Evolutionary conservation across 2,888 invertebrate genomes (phyloP).

Genomic region (Auanema sp.): DNA sequence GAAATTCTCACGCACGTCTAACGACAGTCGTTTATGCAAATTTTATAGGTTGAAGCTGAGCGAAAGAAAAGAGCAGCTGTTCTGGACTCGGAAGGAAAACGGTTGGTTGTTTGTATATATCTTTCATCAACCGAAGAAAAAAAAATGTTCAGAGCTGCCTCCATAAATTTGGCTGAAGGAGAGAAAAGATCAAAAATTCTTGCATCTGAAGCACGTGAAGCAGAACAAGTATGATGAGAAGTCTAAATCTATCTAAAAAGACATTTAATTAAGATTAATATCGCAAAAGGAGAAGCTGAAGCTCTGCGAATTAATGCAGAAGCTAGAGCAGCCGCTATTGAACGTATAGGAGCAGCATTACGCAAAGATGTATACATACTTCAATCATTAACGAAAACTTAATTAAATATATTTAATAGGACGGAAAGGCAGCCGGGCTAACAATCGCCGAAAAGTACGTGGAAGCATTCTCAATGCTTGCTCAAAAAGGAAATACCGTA

Average conservation of each 20-base stretch:
- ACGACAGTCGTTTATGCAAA: too few relatives aligned
- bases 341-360: conserved; percentile 75
- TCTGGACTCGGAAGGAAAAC: conserved; percentile 83
- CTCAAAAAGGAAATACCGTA: conserved; percentile 88
- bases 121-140: neutral
- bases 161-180: conserved; percentile 83
- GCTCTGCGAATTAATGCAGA: conserved; percentile 87
- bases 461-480: conserved; percentile 87
- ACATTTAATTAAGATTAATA: conserved; percentile 36
- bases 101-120: conserved; percentile 29
- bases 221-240: conserved; percentile 67
- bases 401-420: conserved; percentile 10
- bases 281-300: conserved; percentile 75
- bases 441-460: conserved; percentile 95
- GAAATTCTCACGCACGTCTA: too few relatives aligned
- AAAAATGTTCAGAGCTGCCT: conserved; percentile 65
- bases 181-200: conserved; percentile 73
- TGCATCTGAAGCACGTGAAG: conserved; percentile 90
- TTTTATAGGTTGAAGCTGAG: conserved; percentile 77
- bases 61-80: conserved; percentile 92
- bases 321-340: conserved; percentile 83
- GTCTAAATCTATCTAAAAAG: neutral
- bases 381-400: neutral
- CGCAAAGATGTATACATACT: conserved; percentile 20
- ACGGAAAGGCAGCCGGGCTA: conserved; percentile 78